Conservation (phyloP, 2,888 invertebrate species). For the Tenthredo livida region DNA sequence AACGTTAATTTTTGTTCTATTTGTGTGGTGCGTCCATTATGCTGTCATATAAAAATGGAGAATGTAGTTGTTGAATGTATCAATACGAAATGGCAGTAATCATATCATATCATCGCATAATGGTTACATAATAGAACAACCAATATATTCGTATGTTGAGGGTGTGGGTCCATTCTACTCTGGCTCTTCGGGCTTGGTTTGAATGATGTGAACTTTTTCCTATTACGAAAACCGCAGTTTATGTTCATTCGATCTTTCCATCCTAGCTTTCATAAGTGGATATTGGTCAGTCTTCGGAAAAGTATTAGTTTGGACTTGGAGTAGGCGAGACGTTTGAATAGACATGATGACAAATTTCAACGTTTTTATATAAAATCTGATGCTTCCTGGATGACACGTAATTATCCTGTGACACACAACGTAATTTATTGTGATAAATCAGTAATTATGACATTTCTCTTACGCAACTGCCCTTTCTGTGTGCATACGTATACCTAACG, state of each 20-base stretch:
- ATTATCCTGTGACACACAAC: too few species aligned
- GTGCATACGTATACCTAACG: background rate
- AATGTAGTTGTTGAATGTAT: background rate
- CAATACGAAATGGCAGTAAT: background rate
- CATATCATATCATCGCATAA: background rate
- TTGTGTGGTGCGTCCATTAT: too few species aligned
- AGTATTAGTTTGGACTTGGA: background rate
- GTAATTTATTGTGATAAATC: background rate
- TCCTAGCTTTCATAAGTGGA: background rate
- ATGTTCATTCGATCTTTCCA: background rate
- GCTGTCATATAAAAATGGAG: background rate
- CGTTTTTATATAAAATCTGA: background rate
- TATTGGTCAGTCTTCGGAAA: too few species aligned
- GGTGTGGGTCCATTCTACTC: background rate
- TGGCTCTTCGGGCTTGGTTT: background rate
- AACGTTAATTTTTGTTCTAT: background rate
- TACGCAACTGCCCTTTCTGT: background rate
- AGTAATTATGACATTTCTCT: background rate
- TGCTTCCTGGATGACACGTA: constrained; percentile 67
- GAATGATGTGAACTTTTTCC: background rate
- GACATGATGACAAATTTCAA: background rate
- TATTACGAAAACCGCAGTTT: background rate
- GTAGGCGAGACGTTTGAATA: background rate
- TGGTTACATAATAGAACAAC: background rate
- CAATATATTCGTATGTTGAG: background rate